Base-by-base conservation (phyloP, 2,888 invertebrate species). In the Drosophila pseudotakahashii region DNA sequence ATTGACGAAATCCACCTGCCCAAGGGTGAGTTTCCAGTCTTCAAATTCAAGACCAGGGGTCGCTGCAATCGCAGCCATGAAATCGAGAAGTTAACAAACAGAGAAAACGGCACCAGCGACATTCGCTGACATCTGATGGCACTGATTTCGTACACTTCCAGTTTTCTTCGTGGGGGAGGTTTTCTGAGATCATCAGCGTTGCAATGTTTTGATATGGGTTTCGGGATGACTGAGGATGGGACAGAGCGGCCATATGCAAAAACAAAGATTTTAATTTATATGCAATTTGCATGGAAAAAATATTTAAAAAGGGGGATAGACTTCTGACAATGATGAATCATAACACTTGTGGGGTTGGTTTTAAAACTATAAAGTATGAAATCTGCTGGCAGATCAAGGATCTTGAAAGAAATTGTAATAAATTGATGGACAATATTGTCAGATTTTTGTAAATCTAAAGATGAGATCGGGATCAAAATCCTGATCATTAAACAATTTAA, bases 1-100 rank as follows among this genome's bases (percentile, higher is more conserved):
- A 77, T 85, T 88, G 78, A 87, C 89, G 77, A 76, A 78, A 89
- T 75, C 77, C 90, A 89, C 90, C 90, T 89, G 90, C 90, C 60
- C 55, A 61, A 62, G 36, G 55, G 73, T 60, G 48, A 54, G 63
- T 69, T 42, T 37, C 32, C 30, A 60, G 48, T 2, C 26, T 45
- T 39, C 44, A 16, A 41, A 34, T 30, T n/a, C 57, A 53, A 52
- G 47, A 39, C 52, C 68, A 59, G 79, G 72, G 76, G 72, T 81
- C 78, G 76, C 59, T 60, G 61, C 73, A 79, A 84, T 74, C 76
- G 66, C 77, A 71, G 74, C 68, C 85, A 73, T 79, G 80, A 86
- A 80, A 88, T 85, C 83, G 78, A 79, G 88, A 78, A 77, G 84
- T 70, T 80, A 69, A 76, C 69, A 74, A 62, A 75, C 67, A 57